Evolutionary conservation across 1,140 invertebrate genomes (phyloP), one percentile per base, ranked within the genome.

Genomic region (Tetragonula clypearis): DNA sequence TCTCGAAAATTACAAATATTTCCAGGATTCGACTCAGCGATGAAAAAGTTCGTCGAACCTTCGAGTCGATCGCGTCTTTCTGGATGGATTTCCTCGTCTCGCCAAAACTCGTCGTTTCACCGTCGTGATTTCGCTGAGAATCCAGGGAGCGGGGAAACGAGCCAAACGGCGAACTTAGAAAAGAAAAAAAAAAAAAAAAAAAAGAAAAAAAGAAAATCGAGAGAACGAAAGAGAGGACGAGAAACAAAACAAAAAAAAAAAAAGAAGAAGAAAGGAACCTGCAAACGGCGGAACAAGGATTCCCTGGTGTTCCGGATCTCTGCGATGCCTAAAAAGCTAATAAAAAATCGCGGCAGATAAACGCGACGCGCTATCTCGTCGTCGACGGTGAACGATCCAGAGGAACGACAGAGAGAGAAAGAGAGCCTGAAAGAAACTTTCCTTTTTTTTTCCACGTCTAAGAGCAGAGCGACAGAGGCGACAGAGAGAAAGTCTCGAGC

Each of bases 261-360:
- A 17, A 21, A 30, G 30, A n/a, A n/a, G 14, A 6, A 66, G 26
- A 1, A 56, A 78, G 49, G 74, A 66, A 71, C 26, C 58, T 79
- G 75, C 71, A 56, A 80, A 84, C 77, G 55, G 56, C 23, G 81
- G 60, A 83, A 83, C 81, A 76, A 71, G 82, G 82, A 68, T 76
- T 65, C 35, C 56, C 77, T 21, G 68, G 79, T 75, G 79, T 35
- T 49, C 35, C 53, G 78, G 60, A 77, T 83, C 74, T 17, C 55
- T 21, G 17, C 55, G 74, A 83, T 77, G 69, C 65, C 74, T 76
- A 58, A 83, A 79, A 87, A 80, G 75, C 65, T 84, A 87, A 82
- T 83, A 83, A 86, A 30, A 88, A 88, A 75, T 88, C 86, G 75
- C 75, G 79, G 65, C 65, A 55, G 87, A 85, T 82, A 86, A 88